Conservation (phyloP, 2,888 invertebrate genomes). For the Ichneumoninae sp. region DNA sequence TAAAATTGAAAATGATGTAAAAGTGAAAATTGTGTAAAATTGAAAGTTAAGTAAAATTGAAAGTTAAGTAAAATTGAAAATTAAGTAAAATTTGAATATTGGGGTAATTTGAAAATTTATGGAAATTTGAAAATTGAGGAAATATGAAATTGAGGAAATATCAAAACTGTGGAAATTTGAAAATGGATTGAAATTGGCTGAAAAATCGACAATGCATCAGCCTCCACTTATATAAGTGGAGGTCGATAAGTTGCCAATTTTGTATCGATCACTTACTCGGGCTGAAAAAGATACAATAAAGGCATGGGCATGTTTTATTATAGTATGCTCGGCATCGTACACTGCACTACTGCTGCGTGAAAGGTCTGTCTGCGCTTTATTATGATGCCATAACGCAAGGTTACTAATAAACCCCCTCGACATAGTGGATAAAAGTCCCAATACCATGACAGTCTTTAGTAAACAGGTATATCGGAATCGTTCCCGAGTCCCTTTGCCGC, state of each 20-base stretch:
- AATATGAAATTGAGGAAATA: too few species aligned
- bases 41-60: too few species aligned
- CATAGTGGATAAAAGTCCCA: slow-evolving; percentile 40
- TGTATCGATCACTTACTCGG: slow-evolving; percentile 19
- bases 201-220: neutral
- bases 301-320: slow-evolving; percentile 46
- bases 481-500: slow-evolving; percentile 45
- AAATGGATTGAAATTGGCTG: neutral
- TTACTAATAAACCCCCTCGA: slow-evolving; percentile 59
- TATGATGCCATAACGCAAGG: slow-evolving; percentile 50
- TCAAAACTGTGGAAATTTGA: neutral
- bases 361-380: slow-evolving; percentile 54
- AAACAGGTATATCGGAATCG: slow-evolving; percentile 63
- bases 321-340: slow-evolving; percentile 31
- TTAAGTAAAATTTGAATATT: too few species aligned
- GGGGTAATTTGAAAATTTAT: too few species aligned
- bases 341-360: neutral
- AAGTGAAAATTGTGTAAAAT: too few species aligned
- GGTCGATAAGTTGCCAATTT: slow-evolving; percentile 31
- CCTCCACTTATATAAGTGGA: slow-evolving; percentile 21
- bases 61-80: too few species aligned
- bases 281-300: slow-evolving; percentile 48
- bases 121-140: too few species aligned
- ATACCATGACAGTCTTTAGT: slow-evolving; percentile 54
- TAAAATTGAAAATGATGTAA: too few species aligned